Conservation (phyloP, 2,113 vertebrate genomes). For the Arvicanthis niloticus region DNA sequence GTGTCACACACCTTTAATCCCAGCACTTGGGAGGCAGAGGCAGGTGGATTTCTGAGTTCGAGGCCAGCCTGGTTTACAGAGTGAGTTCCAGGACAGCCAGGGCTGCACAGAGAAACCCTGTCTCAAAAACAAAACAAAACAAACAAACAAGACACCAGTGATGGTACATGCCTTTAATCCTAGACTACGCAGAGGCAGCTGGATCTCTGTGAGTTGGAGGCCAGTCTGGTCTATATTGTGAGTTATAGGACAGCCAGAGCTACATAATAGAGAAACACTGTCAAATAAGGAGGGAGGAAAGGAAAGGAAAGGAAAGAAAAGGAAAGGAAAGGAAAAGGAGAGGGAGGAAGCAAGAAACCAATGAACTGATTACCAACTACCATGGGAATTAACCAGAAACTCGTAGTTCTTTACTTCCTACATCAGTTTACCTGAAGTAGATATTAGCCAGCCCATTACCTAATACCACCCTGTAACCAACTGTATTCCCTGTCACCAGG, state of each 20-base stretch:
- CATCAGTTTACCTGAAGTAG: neutral
- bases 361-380: neutral
- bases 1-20: neutral
- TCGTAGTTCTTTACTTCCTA: neutral
- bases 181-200: neutral
- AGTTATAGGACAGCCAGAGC: neutral
- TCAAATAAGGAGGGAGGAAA: rapidly evolving
- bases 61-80: neutral
- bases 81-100: neutral
- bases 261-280: neutral
- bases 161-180: neutral
- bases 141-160: neutral
- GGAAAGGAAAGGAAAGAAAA: no score
- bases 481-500: neutral
- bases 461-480: neutral
- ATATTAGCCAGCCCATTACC: neutral
- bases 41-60: neutral
- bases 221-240: neutral
- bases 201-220: neutral
- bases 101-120: neutral
- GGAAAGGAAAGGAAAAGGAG: neutral
- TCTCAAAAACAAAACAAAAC: no score
- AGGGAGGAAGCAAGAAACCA: neutral
- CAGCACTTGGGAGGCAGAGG: neutral
- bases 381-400: neutral